Evolutionary conservation across 2,113 vertebrate species (phyloP).

Genomic region (Lota lota): DNA sequence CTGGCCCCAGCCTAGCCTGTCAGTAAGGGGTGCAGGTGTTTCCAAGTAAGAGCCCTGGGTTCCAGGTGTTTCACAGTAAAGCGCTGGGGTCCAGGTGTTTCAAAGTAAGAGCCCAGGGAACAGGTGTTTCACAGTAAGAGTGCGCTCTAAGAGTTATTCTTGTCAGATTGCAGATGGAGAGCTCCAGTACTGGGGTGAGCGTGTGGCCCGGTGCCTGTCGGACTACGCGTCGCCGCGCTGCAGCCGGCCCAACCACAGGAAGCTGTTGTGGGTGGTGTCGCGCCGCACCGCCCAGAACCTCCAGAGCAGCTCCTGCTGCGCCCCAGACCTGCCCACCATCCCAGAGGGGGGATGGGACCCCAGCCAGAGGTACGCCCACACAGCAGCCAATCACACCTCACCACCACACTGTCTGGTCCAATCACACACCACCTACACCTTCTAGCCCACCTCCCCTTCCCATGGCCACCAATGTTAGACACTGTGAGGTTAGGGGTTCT

Average conservation of each 20-base stretch:
- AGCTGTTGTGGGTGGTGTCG: constrained; percentile 94
- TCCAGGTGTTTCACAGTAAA: no score
- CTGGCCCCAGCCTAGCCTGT: no score
- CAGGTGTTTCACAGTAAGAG: no score
- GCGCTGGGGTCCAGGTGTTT: no score
- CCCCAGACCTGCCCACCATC: constrained; percentile 92
- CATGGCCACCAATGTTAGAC: background rate
- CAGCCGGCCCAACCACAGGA: constrained; percentile 91
- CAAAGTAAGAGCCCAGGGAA: no score
- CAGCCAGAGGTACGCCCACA: constrained; percentile 80
- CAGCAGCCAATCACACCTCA: no score
- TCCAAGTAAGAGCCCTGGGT: no score
- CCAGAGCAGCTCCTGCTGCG: constrained; percentile 86
- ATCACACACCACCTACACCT: no score
- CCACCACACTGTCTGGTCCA: background rate
- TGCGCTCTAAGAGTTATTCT: no score
- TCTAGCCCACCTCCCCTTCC: no score
- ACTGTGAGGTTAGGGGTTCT: background rate
- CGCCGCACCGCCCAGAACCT: constrained; percentile 91
- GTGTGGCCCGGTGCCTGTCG: constrained; percentile 87
- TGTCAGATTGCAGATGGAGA: constrained; percentile 84
- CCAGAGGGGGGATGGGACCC: constrained; percentile 85
- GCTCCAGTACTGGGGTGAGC: constrained; percentile 84
- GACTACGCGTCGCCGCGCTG: constrained; percentile 95
- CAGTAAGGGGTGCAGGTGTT: no score